Conservation (phyloP, 2,797 vertebrate species). For the Sebastes itinus region DNA sequence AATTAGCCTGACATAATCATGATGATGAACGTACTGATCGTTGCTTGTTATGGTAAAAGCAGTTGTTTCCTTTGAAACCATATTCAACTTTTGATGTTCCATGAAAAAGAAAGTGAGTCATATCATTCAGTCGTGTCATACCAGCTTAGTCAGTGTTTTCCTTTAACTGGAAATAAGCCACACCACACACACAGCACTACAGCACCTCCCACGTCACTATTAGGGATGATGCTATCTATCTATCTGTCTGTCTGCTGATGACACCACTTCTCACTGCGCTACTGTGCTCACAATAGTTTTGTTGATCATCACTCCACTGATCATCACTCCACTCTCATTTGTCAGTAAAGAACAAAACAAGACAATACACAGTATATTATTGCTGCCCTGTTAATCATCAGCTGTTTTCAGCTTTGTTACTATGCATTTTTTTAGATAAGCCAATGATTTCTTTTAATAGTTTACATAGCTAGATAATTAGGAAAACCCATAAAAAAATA, state of each 20-base stretch:
- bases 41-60: not conserved
- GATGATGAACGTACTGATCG: fast-evolving
- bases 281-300: no score
- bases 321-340: not conserved
- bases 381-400: not conserved
- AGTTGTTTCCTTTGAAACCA: slow-evolving; percentile 28
- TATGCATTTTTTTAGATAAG: not conserved
- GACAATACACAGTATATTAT: not conserved
- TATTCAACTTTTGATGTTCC: not conserved
- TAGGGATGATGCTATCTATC: slow-evolving; percentile 6
- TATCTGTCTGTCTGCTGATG: slow-evolving; percentile 6
- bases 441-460: not conserved
- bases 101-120: slow-evolving; percentile 64
- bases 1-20: no score
- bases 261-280: not conserved
- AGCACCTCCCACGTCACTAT: slow-evolving; percentile 42
- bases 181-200: not conserved
- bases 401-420: not conserved
- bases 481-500: not conserved
- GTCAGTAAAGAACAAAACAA: not conserved
- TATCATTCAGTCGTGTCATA: slow-evolving; percentile 12
- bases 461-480: not conserved
- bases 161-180: slow-evolving; percentile 61
- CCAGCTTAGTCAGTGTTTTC: slow-evolving; percentile 52
- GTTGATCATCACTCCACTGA: no score